Evolutionary conservation across 2,113 vertebrate genomes (phyloP).

Genomic region (Zosterops lateralis): DNA sequence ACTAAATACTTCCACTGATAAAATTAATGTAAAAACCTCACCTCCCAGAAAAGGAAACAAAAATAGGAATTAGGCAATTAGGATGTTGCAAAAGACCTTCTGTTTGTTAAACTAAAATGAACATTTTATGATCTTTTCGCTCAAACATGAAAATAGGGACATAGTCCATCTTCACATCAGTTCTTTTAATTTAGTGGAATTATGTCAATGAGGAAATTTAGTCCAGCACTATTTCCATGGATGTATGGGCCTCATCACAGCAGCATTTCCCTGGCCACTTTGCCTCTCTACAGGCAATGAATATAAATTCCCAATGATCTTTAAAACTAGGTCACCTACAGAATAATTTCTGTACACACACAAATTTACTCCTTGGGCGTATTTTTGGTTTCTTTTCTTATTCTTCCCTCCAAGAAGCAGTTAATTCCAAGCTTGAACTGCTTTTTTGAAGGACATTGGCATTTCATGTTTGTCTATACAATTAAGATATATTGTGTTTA

Average conservation of each 20-base stretch:
- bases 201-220: neutral
- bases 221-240: neutral
- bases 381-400: neutral
- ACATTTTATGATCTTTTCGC: neutral
- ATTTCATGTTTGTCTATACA: neutral
- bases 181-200: neutral
- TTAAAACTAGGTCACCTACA: constrained; percentile 16
- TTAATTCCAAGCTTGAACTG: neutral
- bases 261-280: neutral
- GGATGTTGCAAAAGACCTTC: neutral
- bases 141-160: neutral
- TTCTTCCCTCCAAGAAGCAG: neutral
- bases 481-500: neutral
- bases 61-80: neutral
- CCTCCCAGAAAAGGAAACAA: neutral
- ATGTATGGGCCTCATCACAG: neutral
- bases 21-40: neutral
- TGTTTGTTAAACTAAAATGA: neutral
- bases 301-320: neutral
- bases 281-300: neutral
- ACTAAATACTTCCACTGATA: neutral
- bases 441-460: neutral
- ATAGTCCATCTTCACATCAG: neutral
- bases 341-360: neutral
- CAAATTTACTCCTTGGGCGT: neutral